Conservation (phyloP, 2,797 vertebrate species). For the Anomalospiza imberbis region DNA sequence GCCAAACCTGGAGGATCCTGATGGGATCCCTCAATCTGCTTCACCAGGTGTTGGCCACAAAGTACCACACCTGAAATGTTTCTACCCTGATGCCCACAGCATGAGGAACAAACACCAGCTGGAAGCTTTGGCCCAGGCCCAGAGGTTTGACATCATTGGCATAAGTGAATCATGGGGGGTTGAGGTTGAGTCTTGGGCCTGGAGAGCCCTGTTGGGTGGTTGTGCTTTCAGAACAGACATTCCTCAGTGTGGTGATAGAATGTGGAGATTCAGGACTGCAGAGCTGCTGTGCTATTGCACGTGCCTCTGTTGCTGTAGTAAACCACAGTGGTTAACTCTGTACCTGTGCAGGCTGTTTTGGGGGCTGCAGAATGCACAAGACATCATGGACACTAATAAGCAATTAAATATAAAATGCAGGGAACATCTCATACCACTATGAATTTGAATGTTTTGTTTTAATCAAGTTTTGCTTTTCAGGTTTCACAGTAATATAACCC, state of each 20-base stretch:
- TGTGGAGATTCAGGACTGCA: background rate
- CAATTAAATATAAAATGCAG: background rate
- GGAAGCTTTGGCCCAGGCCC: background rate
- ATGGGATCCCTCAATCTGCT: background rate
- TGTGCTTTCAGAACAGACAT: background rate
- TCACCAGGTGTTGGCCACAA: background rate
- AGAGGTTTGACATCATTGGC: background rate
- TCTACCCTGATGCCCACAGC: background rate
- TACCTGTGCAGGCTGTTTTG: background rate
- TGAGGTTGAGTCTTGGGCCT: background rate
- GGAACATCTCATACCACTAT: background rate
- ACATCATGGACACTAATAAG: background rate
- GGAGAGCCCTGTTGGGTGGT: background rate
- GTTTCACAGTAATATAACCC: background rate
- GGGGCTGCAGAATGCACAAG: background rate
- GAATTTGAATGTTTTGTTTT: background rate
- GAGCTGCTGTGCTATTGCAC: background rate
- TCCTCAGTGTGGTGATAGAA: too few relatives aligned
- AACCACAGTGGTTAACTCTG: accelerated
- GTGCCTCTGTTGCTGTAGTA: accelerated
- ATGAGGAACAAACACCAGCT: background rate
- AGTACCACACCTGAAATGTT: background rate
- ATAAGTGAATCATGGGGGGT: background rate
- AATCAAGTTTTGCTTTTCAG: background rate
- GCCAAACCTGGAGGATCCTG: background rate